Conservation (phyloP, 2,888 invertebrate species). For the Euplexia lucipara region DNA sequence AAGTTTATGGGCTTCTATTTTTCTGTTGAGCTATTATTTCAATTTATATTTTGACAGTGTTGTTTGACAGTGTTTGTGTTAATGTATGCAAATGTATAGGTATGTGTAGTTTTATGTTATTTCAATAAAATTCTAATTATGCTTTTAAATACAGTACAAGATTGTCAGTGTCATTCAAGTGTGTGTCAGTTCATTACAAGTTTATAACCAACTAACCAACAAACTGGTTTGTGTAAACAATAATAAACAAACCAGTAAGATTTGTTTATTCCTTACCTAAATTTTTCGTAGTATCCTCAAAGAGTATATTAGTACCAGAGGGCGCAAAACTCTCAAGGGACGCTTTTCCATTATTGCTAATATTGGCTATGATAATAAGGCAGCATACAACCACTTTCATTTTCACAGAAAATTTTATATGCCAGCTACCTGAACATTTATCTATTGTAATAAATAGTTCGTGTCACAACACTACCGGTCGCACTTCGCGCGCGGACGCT, state of each 20-base stretch:
- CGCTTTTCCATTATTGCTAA: conserved; percentile 85
- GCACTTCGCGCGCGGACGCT: conserved; percentile 37
- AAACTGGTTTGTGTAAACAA: too few relatives aligned
- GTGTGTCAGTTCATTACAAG: background rate
- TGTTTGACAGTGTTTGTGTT: too few relatives aligned
- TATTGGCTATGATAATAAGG: conserved; percentile 81
- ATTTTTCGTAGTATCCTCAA: conserved; percentile 81
- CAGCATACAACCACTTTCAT: conserved; percentile 84
- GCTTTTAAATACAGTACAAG: too few relatives aligned
- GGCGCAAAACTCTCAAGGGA: conserved; percentile 84
- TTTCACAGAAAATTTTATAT: conserved; percentile 39
- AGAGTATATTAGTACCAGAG: conserved; percentile 74
- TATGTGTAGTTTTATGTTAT: too few relatives aligned
- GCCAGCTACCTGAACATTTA: conserved; percentile 21
- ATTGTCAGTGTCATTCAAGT: too few relatives aligned
- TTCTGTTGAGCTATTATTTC: background rate
- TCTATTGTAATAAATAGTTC: conserved; percentile 30
- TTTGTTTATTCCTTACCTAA: conserved; percentile 81
- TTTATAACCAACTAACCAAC: too few relatives aligned
- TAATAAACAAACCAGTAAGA: conserved; percentile 12
- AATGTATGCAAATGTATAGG: background rate
- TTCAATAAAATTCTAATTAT: too few relatives aligned
- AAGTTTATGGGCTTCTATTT: background rate
- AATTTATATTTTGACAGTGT: background rate
- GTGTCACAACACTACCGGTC: conserved; percentile 40